Conservation (phyloP, 1,140 invertebrate species). For the Bombyx mori region ASM3026992v2 NC_085113.1:5970001-5970500, state of each 20-base stretch:
- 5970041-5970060: slow-evolving; percentile 32
- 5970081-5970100: slow-evolving; percentile 33
- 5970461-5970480: slow-evolving; percentile 42
- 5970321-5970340: slow-evolving; percentile 43
- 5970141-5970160: slow-evolving; percentile 54
- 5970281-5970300: slow-evolving; percentile 45
- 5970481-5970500: slow-evolving; percentile 58
- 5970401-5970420: slow-evolving; percentile 50
- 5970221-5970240: slow-evolving; percentile 56
- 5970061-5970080: slow-evolving; percentile 27
- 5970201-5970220: slow-evolving; percentile 56
- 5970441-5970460: slow-evolving; percentile 49
- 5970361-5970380: slow-evolving; percentile 66
- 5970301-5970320: slow-evolving; percentile 34
- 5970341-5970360: slow-evolving; percentile 54
- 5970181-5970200: slow-evolving; percentile 59
- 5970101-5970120: slow-evolving; percentile 47
- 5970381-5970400: slow-evolving; percentile 60
- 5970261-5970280: slow-evolving; percentile 37
- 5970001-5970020: slow-evolving; percentile 11
- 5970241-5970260: slow-evolving; percentile 33
- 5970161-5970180: slow-evolving; percentile 58
- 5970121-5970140: slow-evolving; percentile 59
- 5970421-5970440: slow-evolving; percentile 42
- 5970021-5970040: slow-evolving; percentile 50